Percentiles rank a stretch among this genome's conserved stretches.
Conservation (phyloP, 2,888 invertebrate species). For the Mystacides longicornis region DNA sequence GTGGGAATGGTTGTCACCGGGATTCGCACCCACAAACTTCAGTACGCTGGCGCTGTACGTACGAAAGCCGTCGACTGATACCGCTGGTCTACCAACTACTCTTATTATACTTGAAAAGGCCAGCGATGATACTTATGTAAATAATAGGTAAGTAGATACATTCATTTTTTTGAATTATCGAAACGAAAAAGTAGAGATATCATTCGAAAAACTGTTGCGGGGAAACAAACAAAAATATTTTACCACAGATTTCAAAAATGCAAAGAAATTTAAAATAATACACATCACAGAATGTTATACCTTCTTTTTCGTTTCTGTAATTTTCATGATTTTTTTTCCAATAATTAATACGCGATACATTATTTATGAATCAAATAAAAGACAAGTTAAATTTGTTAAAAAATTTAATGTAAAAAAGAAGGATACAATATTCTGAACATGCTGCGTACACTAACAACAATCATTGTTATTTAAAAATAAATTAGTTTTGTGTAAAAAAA, state of each 20-base stretch:
- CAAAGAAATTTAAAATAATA: background rate
- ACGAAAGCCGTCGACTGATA: no score
- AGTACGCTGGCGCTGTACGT: no score
- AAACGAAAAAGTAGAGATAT: conserved; percentile 13
- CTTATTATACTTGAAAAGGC: no score
- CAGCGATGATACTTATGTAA: no score
- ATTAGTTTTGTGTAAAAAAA: no score
- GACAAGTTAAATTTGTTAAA: background rate
- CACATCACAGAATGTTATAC: conserved; percentile 18
- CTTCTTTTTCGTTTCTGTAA: conserved; percentile 16
- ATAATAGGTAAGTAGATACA: no score
- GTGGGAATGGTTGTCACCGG: no score
- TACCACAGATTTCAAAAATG: background rate
- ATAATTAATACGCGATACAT: background rate
- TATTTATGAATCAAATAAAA: conserved; percentile 6
- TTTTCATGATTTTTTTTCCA: conserved; percentile 4
- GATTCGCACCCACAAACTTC: no score
- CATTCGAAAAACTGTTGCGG: conserved; percentile 14
- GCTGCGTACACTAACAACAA: background rate
- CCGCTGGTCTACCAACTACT: no score
- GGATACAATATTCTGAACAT: conserved; percentile 15
- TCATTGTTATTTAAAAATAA: no score
- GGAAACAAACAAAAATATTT: background rate
- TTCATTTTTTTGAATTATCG: background rate
- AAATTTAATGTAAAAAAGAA: conserved; percentile 14